Conservation (phyloP, 2,888 invertebrate genomes). For the Drosophila bunnanda region DNA sequence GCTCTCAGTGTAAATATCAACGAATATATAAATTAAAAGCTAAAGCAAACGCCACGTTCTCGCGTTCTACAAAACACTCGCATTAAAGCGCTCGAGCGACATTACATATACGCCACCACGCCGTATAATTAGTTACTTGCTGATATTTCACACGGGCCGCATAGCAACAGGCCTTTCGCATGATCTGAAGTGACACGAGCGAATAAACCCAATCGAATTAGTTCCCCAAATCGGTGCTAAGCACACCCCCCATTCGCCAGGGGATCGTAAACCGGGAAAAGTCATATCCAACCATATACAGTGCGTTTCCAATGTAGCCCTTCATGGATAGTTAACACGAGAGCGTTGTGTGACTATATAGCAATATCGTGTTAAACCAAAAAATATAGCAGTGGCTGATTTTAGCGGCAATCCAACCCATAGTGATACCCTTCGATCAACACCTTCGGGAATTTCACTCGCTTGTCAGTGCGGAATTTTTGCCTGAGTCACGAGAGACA, state of each 20-base stretch:
- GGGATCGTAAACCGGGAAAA: conserved; percentile 35
- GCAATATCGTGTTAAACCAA: conserved; percentile 79
- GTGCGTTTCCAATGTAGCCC: conserved; percentile 82
- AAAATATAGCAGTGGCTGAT: conserved; percentile 44
- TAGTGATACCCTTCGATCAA: conserved; percentile 25
- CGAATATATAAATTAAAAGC: neutral
- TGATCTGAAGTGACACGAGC: conserved; percentile 33
- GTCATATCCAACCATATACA: conserved; percentile 25
- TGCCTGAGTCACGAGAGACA: conserved; percentile 67
- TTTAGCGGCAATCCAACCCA: conserved; percentile 42
- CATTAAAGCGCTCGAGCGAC: conserved; percentile 25
- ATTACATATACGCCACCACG: conserved; percentile 45
- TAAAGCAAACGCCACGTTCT: conserved; percentile 72
- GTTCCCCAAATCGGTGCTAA: conserved; percentile 6
- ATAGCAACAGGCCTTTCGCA: conserved; percentile 57
- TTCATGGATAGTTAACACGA: conserved; percentile 80
- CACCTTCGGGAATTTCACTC: conserved; percentile 32
- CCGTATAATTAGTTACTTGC: conserved; percentile 68
- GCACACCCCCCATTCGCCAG: conserved; percentile 10
- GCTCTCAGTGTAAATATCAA: conserved; percentile 35
- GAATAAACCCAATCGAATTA: neutral
- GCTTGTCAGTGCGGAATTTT: conserved; percentile 37
- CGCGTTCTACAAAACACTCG: conserved; percentile 49
- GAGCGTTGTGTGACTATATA: conserved; percentile 77
- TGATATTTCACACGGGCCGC: conserved; percentile 51